phyloP scores from a whole-genome alignment of 2,888 invertebrate genomes.

The Bellardia pandia region DNA sequence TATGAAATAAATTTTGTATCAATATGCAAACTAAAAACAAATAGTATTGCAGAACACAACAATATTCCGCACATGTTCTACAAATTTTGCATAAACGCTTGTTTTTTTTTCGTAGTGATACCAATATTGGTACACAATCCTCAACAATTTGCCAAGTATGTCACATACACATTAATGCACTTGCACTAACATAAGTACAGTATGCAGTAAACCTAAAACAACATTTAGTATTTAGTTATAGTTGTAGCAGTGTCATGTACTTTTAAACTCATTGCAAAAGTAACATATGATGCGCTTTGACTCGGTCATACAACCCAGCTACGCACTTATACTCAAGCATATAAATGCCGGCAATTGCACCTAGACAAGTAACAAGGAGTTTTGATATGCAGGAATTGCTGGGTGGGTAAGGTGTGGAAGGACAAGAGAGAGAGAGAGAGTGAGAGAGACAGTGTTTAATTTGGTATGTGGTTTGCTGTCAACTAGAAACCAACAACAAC shows the following conservation, averaged over 20 bases:
- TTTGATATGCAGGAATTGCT: background rate
- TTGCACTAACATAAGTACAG: background rate
- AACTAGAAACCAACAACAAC: conserved; percentile 62
- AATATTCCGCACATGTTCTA: background rate
- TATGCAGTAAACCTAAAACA: background rate
- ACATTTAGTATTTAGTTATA: conserved; percentile 9
- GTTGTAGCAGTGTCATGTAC: conserved; percentile 20
- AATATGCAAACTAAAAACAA: background rate
- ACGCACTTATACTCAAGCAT: background rate
- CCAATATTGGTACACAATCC: conserved; percentile 54
- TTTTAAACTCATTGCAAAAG: conserved; percentile 22
- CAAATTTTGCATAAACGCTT: background rate
- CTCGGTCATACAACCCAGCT: background rate
- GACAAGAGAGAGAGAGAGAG: too few species aligned
- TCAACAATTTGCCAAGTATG: conserved; percentile 56
- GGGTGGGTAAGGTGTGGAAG: background rate
- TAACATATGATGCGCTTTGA: conserved; percentile 66
- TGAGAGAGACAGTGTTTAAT: conserved; percentile 47
- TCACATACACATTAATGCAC: conserved; percentile 11
- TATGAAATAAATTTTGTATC: background rate
- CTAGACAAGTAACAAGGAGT: background rate
- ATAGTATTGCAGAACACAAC: background rate
- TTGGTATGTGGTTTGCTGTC: conserved; percentile 71
- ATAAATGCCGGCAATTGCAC: background rate
- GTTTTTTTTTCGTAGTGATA: conserved; percentile 19